These are phyloP conservation scores for Glomeris marginata DNA, from an alignment of 2,888 invertebrate genomes.

Conservation along the genomic window DNA sequence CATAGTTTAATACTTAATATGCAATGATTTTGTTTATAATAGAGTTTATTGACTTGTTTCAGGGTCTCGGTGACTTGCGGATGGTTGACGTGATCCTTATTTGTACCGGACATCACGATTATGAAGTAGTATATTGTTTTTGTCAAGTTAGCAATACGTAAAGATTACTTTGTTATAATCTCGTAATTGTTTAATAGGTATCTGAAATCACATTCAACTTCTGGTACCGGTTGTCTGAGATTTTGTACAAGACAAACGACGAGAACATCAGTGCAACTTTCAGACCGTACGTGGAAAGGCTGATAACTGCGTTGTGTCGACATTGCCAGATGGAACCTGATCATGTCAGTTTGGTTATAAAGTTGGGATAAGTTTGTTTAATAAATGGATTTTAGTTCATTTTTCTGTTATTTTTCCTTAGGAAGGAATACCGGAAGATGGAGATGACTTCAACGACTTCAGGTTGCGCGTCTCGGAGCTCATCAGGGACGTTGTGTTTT, in stretches of 20 bases:
- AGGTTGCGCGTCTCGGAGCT: conserved; percentile 77
- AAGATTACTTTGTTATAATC: not conserved
- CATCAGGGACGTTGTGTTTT: conserved; percentile 91
- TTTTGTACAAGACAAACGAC: conserved; percentile 73
- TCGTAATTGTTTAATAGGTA: conserved; percentile 33
- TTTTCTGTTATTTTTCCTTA: conserved; percentile 19
- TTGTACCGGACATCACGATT: conserved; percentile 93
- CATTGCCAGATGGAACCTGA: conserved; percentile 96
- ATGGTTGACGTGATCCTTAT: conserved; percentile 75
- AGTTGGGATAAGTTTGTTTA: not conserved
- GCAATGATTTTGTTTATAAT: not conserved
- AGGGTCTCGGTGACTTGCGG: conserved; percentile 42
- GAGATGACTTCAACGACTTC: conserved; percentile 71
- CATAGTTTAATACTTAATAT: conserved; percentile 3
- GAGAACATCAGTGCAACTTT: conserved; percentile 66
- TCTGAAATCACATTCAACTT: conserved; percentile 83
- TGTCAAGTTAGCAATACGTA: too few species aligned
- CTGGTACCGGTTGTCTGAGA: conserved; percentile 92
- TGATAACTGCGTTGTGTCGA: conserved; percentile 74
- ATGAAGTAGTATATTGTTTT: conserved; percentile 52
- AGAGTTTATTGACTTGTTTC: conserved; percentile 14
- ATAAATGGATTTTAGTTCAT: too few species aligned
- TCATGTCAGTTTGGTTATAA: conserved; percentile 39
- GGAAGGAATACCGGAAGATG: conserved; percentile 65
- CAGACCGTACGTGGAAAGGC: conserved; percentile 74